Evolutionary conservation across 2,888 invertebrate species (phyloP).

Genomic region (Eurytoma californica): DNA sequence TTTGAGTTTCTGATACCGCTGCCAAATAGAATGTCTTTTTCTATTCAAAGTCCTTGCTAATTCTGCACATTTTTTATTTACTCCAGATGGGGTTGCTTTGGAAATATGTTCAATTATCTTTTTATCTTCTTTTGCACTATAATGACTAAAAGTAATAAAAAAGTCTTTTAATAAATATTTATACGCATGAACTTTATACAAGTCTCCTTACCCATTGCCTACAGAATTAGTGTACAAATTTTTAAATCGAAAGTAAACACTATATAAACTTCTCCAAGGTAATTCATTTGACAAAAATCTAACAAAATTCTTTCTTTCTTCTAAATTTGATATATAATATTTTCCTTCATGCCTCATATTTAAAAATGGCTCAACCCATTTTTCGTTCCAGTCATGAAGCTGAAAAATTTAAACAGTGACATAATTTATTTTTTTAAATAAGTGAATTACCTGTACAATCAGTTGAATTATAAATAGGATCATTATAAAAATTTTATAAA

Average conservation of each 20-base stretch:
- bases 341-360: conserved; percentile 51
- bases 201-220: conserved; percentile 47
- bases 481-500: neutral
- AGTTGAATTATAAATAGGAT: neutral
- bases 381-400: conserved; percentile 66
- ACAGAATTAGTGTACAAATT: conserved; percentile 52
- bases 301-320: conserved; percentile 64
- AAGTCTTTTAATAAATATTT: conserved; percentile 14
- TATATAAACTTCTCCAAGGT: conserved; percentile 64
- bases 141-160: conserved; percentile 52
- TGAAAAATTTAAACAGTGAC: conserved; percentile 46
- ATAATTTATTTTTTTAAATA: neutral
- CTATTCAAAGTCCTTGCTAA: conserved; percentile 62
- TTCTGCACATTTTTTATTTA: conserved; percentile 55
- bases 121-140: conserved; percentile 61
- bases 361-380: conserved; percentile 62
- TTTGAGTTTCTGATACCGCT: conserved; percentile 59
- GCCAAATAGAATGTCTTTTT: conserved; percentile 59
- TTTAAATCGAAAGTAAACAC: conserved; percentile 65
- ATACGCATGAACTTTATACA: conserved; percentile 17
- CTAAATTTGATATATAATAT: conserved; percentile 54
- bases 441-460: neutral
- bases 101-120: conserved; percentile 60
- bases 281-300: conserved; percentile 67
- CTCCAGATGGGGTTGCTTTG: conserved; percentile 26